Evolutionary conservation across 2,888 invertebrate species (phyloP).

Genomic region (Adineta ricciae): DNA sequence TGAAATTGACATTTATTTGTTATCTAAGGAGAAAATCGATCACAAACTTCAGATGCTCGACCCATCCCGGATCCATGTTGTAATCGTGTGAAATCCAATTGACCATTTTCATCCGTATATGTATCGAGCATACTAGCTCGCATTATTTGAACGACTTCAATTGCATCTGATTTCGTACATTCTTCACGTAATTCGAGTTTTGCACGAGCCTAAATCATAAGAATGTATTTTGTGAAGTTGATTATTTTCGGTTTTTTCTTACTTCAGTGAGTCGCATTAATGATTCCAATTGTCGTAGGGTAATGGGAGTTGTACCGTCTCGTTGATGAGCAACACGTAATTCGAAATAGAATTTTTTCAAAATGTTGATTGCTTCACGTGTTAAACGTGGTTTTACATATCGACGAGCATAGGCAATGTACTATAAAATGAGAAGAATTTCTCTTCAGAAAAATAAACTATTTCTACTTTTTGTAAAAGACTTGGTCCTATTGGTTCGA

Average conservation of each 20-base stretch:
- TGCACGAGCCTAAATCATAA: slow-evolving; percentile 65
- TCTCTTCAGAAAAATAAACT: neutral
- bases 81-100: slow-evolving; percentile 28
- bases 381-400: slow-evolving; percentile 72
- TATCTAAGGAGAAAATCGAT: neutral
- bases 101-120: slow-evolving; percentile 29
- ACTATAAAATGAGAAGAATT: slow-evolving; percentile 48
- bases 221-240: neutral
- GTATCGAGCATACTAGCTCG: slow-evolving; percentile 33
- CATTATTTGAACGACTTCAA: slow-evolving; percentile 32
- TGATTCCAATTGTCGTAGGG: slow-evolving; percentile 76
- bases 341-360: slow-evolving; percentile 65
- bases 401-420: slow-evolving; percentile 77
- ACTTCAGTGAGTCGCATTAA: slow-evolving; percentile 65
- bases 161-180: slow-evolving; percentile 68
- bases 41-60: neutral
- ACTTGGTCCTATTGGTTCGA: slow-evolving; percentile 65
- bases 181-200: slow-evolving; percentile 71
- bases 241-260: neutral
- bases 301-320: slow-evolving; percentile 65
- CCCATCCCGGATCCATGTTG: slow-evolving; percentile 16
- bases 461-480: slow-evolving; percentile 61
- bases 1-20: neutral
- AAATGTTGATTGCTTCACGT: slow-evolving; percentile 60
- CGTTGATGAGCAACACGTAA: slow-evolving; percentile 61